Evolutionary conservation across 2,888 invertebrate species (phyloP).

Genomic region (Athalia circularis): DNA sequence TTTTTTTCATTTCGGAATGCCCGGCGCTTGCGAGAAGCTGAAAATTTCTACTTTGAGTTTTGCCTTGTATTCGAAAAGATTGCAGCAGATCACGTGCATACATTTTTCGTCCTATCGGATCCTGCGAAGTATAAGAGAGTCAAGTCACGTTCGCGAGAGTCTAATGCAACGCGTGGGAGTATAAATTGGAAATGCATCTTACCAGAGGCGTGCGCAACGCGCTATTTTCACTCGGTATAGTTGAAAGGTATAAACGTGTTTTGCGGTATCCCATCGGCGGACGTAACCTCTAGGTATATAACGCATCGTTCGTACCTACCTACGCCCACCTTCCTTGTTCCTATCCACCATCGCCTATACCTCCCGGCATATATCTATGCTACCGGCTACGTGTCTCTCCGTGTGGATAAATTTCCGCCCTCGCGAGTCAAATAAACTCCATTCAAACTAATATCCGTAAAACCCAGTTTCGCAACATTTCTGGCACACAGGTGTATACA

Average conservation of each 20-base stretch:
- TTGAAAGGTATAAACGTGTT: constrained; percentile 30
- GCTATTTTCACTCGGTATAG: constrained; percentile 26
- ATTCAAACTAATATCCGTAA: constrained; percentile 35
- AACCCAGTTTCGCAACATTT: constrained; percentile 19
- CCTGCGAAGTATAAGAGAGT: neutral
- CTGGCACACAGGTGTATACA: neutral
- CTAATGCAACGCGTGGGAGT: neutral
- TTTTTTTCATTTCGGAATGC: no score
- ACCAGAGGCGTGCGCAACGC: neutral
- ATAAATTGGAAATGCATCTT: constrained; percentile 40
- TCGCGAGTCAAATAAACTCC: constrained; percentile 20
- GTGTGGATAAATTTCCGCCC: constrained; percentile 27
- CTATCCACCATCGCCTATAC: neutral
- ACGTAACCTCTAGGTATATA: no score
- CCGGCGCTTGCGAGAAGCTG: no score
- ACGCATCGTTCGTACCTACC: no score
- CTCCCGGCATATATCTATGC: no score
- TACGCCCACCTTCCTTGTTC: neutral
- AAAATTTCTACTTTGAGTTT: no score
- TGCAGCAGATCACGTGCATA: neutral
- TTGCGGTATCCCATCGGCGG: constrained; percentile 1
- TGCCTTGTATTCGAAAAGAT: neutral
- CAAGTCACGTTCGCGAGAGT: constrained; percentile 16
- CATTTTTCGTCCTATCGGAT: neutral
- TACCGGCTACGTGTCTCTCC: neutral